phyloP scores from a whole-genome alignment of 2,888 invertebrate species.

The Kryphioiulus occultus region DNA sequence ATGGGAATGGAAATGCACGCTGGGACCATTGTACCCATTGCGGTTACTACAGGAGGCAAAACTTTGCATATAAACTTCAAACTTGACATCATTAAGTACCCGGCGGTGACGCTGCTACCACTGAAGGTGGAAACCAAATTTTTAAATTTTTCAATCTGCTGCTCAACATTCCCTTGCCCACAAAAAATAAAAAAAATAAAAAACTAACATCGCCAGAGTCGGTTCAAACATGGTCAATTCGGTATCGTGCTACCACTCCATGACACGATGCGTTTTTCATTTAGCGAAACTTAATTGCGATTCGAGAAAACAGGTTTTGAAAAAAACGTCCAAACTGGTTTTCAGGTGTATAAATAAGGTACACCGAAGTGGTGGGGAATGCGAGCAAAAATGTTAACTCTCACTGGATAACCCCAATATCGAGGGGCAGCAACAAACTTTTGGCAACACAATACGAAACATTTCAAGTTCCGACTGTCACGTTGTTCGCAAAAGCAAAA shows the following conservation, averaged over 20 bases:
- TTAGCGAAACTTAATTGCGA: conserved; percentile 27
- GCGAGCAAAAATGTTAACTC: conserved; percentile 33
- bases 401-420: conserved; percentile 23
- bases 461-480: conserved; percentile 39
- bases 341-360: conserved; percentile 39
- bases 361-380: conserved; percentile 17
- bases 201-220: background rate
- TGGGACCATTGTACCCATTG: too few relatives aligned
- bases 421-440: conserved; percentile 24
- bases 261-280: conserved; percentile 16
- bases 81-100: too few relatives aligned
- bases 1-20: too few relatives aligned
- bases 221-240: conserved; percentile 39
- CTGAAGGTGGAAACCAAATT: background rate
- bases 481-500: conserved; percentile 39
- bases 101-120: too few relatives aligned
- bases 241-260: conserved; percentile 36
- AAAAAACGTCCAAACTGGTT: background rate
- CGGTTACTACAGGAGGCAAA: too few relatives aligned
- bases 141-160: background rate
- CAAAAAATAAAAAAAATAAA: background rate
- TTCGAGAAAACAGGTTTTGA: background rate
- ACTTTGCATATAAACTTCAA: too few relatives aligned
- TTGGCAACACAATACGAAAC: conserved; percentile 39
- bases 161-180: background rate